Conservation (phyloP, 2,797 vertebrate genomes). For the Acrocephalus scirpaceus region DNA sequence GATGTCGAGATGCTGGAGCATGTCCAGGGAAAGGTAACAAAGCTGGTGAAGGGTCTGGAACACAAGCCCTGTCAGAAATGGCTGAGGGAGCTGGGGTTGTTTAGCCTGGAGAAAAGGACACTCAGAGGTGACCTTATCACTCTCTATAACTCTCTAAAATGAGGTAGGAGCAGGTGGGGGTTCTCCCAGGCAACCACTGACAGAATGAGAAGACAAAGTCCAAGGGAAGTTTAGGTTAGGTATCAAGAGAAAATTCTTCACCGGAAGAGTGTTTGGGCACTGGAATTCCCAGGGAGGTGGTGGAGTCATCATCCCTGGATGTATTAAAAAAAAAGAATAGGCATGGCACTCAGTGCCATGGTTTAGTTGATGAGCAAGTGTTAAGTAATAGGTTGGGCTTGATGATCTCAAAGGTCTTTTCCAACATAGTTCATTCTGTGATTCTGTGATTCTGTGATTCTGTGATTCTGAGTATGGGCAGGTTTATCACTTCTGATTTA, state of each 20-base stretch:
- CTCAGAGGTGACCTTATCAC: not conserved
- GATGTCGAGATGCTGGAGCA: not conserved
- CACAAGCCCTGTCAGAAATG: fast-evolving
- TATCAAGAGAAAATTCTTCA: not conserved
- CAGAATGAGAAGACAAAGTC: not conserved
- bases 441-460: not conserved
- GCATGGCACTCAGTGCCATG: not conserved
- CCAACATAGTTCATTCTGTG: not conserved
- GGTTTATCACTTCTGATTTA: not conserved
- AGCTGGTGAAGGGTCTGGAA: not conserved
- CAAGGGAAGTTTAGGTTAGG: not conserved
- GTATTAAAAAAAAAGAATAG: not conserved
- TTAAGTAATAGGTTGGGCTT: not conserved
- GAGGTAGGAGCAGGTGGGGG: too few species aligned
- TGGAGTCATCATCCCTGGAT: not conserved
- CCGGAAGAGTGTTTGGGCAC: too few species aligned
- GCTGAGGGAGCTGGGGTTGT: not conserved
- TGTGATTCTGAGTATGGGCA: not conserved
- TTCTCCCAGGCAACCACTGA: not conserved
- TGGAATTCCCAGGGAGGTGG: not conserved
- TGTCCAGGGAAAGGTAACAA: not conserved
- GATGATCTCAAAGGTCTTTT: not conserved
- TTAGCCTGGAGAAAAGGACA: not conserved
- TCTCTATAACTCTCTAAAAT: not conserved
- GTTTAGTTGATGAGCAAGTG: not conserved